Conservation (phyloP, 2,113 vertebrate genomes). For the Vicugna pacos region DNA sequence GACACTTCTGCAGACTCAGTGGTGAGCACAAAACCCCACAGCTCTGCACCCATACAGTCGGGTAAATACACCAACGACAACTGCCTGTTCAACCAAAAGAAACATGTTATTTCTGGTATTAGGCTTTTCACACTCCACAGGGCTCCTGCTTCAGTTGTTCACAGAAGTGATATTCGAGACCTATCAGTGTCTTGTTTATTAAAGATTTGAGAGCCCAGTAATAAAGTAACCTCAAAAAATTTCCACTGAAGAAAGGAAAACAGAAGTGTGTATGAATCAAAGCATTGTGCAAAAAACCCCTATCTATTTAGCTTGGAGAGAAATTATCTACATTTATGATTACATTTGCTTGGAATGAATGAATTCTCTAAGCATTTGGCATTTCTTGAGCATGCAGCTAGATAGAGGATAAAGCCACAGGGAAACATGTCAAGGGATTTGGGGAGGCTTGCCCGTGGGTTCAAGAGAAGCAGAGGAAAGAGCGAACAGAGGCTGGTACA, state of each 20-base stretch:
- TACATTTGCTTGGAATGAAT: not conserved
- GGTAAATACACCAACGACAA: not conserved
- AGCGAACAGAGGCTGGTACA: not conserved
- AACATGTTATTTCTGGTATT: slow-evolving; percentile 1
- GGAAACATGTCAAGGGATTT: not conserved
- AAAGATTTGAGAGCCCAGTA: slow-evolving; percentile 4
- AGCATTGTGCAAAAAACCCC: slow-evolving; percentile 8
- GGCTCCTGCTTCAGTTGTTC: not conserved
- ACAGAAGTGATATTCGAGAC: slow-evolving; percentile 9
- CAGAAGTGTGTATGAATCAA: not conserved
- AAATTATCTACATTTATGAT: not conserved
- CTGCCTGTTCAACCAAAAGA: slow-evolving; percentile 4
- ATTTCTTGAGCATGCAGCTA: not conserved
- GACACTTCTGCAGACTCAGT: not conserved
- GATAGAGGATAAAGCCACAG: not conserved
- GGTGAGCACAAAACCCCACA: not conserved
- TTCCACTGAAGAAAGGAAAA: not conserved
- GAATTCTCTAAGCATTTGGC: not conserved
- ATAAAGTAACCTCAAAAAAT: slow-evolving; percentile 36
- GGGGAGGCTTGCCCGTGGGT: not conserved
- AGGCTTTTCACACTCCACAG: slow-evolving; percentile 1
- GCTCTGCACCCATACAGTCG: not conserved
- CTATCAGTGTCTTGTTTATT: slow-evolving; percentile 23
- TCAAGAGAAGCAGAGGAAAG: not conserved
- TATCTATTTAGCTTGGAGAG: not conserved